Evolutionary conservation across 2,797 vertebrate species (phyloP), one percentile per base, ranked within the genome.

Genomic region (Lateolabrax maculatus): DNA sequence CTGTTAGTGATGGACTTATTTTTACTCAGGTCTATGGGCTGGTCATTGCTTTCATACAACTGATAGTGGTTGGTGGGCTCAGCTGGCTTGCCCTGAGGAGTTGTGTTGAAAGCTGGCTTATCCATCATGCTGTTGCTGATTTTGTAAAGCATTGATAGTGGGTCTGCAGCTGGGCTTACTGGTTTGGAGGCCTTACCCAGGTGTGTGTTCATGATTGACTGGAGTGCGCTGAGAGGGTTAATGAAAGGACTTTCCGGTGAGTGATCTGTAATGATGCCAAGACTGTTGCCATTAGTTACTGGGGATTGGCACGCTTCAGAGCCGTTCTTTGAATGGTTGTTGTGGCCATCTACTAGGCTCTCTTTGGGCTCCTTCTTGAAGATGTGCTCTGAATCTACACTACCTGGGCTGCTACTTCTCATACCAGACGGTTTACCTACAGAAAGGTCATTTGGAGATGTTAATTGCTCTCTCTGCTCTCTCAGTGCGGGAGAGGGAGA

Each of bases 161-260:
- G 98, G 91, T 99, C 98, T 83, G 97, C 95, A 36, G 96, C 95
- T 21, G 97, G 96, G 92, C 95, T 97, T 69, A 96, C 93, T 0
- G 97, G 96, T 93, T 98, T 99, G 63, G 98, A 98, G 81, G 98
- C 98, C 89, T 99, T 99, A 76, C 98, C 98, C 92, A 99, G 93
- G 93, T 99, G 98, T 51, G 97, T 98, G 94, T 99, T 99, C 98
- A 99, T 99, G 95, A 99, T 99, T 91, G 98, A 99, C 94, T 99
- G 98, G 90, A 99, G 96, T 86, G 98, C 98, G 0, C 98, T 99
- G 80, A 99, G 93, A 5, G 98, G 98, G 91, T 97, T 99, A 92
- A 99, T 96, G 94, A 99, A 98, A 89, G 97, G 97, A 89, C 89
- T 97, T 97, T 98, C 98, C 0, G 98, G 96, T 63, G 97, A 97